Evolutionary conservation across 2,888 invertebrate genomes (phyloP), one percentile per base, ranked within the genome.

Genomic region (Gastrophysa polygoni): DNA sequence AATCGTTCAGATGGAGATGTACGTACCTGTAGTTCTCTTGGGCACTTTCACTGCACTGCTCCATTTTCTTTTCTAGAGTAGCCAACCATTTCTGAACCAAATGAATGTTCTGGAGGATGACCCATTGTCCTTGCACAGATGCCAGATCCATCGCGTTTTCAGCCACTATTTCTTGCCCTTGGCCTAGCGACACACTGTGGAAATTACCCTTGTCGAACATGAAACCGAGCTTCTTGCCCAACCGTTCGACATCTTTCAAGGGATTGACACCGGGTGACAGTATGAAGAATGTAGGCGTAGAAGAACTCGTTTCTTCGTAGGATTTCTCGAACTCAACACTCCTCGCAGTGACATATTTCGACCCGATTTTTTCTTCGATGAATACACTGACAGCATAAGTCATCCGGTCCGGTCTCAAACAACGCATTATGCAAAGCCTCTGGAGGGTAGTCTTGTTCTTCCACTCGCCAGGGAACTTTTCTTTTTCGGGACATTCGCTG

Each of bases 381-480:
- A 95, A 97, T 29, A 87, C 86, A 59, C 91, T 90, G 50, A 95
- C 88, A 11, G 96, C 96, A 75, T 97, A 96, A 0, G 95, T 93
- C 95, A 98, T 96, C 69, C 97, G 86, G 82, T 98, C 97, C 0
- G 96, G 92, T 48, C 97, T 84, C 55, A 97, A 83, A 17, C 95
- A 93, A 61, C 97, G 85, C 91, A 97, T 91, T 79, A 98, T 96
- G 75, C 96, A 96, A 4, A 97, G 83, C 67, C 91, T 87, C 78
- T 97, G 95, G 48, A 97, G 81, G 0, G 92, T 84, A 0, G 89
- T 85, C 80, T 95, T 96, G 75, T 91, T 91, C 79, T 96, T 97
- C 97, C 97, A 98, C 76, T 97, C 97, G 62, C 95, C 95, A 0
- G 97, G 97, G 70, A 96, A 87, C 79, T 94, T 95, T 79, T 97